Base-by-base conservation (phyloP, 2,797 vertebrate species). In the Sebastes flavidus region DNA sequence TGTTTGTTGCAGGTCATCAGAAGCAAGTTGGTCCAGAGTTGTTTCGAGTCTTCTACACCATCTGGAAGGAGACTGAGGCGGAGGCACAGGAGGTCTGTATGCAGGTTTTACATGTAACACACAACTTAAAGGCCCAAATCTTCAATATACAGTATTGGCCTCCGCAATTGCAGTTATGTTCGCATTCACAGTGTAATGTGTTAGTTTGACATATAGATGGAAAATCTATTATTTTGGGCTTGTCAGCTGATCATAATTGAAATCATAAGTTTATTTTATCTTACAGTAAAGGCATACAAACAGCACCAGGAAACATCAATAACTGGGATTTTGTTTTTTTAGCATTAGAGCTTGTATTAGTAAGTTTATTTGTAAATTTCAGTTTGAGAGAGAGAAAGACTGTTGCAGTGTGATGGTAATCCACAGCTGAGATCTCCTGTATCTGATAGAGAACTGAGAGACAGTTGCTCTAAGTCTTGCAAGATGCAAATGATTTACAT, bases 11-110 rank as follows among this genome's bases (percentile, higher is more conserved):
- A 99, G 99, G 98, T 59, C 97, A 97, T 52, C 97, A 98, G 95
- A 99, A 98, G 88, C 98, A 98, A 87, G 96, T 99, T 0, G 96
- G 97, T 77, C 99, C 99, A 0, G 98, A 99, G 38, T 95, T 97
- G 2, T 99, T 99, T 92, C 88, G 92, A 70, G 96, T 97, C 25
- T 99, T 99, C 93, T 99, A 99, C 94, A 98, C 95, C 83, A 97
- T 97, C 93, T 99, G 99, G 99, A 99, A 99, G 88, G 98, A 99
- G 90, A 97, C 98, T 0, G 98, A 99, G 85, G 95, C 97, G 0
- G 97, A 98, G 84, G 98, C 98, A 1, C 98, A 98, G 68, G 98
- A 97, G 58, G 96, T 98, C 25, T 93, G 94, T 81, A 83, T 49
- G 8, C 20, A 32, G 34, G 6, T 27, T 54, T 62, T 11, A 12